A percentile compares a stretch with the other conserved stretches of the same genome.
Evolutionary conservation across 2,888 invertebrate genomes (phyloP).

Genomic region (Ceraclea dissimilis): DNA sequence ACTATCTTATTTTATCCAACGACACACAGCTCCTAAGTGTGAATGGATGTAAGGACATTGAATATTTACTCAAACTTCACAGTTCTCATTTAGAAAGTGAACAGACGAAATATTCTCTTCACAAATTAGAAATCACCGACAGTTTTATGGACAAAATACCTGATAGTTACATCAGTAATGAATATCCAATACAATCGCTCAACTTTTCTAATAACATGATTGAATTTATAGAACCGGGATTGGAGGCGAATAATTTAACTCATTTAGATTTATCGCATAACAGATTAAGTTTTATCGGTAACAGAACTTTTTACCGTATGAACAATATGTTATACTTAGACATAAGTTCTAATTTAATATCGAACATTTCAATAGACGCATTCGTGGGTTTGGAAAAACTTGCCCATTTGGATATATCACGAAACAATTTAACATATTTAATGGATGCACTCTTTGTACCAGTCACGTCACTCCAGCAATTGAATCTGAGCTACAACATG

Average conservation of each 20-base stretch:
- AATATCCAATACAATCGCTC: conserved; percentile 19
- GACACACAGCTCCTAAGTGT: conserved; percentile 20
- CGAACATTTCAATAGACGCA: conserved; percentile 47
- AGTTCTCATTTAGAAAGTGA: conserved; percentile 8
- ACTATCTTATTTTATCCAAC: conserved; percentile 18
- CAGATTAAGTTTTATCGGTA: conserved; percentile 44
- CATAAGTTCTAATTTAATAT: conserved; percentile 61
- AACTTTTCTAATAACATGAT: conserved; percentile 23
- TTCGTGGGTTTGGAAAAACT: conserved; percentile 56
- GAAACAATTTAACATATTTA: conserved; percentile 54
- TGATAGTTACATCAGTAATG: conserved; percentile 17
- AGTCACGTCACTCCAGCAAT: conserved; percentile 53
- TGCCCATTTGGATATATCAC: conserved; percentile 61
- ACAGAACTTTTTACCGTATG: conserved; percentile 50
- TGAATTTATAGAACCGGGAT: conserved; percentile 8
- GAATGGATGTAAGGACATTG: conserved; percentile 21
- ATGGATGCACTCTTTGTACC: conserved; percentile 53
- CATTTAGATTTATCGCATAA: conserved; percentile 56
- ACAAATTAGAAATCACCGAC: conserved; percentile 19
- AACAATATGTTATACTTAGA: conserved; percentile 54
- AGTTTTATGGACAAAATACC: conserved; percentile 22
- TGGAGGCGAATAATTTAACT: conserved; percentile 37
- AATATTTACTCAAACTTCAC: conserved; percentile 20
- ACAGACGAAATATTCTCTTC: conserved; percentile 1
- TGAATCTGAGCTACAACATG: conserved; percentile 65